Base-by-base conservation (phyloP, 1,140 invertebrate species). In the Pararge aegeria region DNA sequence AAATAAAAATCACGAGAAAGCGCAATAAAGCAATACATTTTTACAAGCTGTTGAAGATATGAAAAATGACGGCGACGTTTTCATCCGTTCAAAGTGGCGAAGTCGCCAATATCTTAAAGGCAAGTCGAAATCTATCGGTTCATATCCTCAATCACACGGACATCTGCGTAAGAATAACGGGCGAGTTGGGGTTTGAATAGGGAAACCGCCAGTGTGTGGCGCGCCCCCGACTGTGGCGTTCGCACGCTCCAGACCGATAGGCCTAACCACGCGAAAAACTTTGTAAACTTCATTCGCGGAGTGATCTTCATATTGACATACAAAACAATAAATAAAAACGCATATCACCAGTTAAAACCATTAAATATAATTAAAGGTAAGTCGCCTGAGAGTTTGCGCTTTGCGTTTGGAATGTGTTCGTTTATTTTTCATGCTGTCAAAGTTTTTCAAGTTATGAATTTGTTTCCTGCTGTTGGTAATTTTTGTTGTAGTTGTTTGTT, bases 131-230 rank as follows among this genome's bases (percentile, higher is more conserved):
- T 62, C 54, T 56, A 62, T 62, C 60, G 54, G 54, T 56, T 62
- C 54, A 62, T 59, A 59, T 62, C 60, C 56, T 70, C 70, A 63
- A 75, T 81, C 68, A 80, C 70, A 73, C 61, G 71, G 79, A 78
- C 81, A 87, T 82, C 80, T 86, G 83, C 78, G 83, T 87, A 84
- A 87, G 85, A 88, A 88, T 87, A 81, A 83, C 83, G 80, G 61
- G 73, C 61, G 75, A 73, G 73, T 69, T 72, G 70, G 77, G 79
- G 67, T 63, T 60, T 78, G 82, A 85, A 83, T 81, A 80, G 75
- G 75, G 24, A 79, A 83, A 74, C 73, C 73, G 70, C 65, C 86
- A 89, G 86, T 87, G 72, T 89, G 75, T 83, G 73, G 62, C 72
- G 73, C 70, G 74, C 71, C 48, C 61, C 69, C 71, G 71, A 55